A percentile compares a stretch with the other conserved stretches of the same genome.
phyloP scores from a whole-genome alignment of 2,797 vertebrate species.

The Protosalanx chinensis region DNA sequence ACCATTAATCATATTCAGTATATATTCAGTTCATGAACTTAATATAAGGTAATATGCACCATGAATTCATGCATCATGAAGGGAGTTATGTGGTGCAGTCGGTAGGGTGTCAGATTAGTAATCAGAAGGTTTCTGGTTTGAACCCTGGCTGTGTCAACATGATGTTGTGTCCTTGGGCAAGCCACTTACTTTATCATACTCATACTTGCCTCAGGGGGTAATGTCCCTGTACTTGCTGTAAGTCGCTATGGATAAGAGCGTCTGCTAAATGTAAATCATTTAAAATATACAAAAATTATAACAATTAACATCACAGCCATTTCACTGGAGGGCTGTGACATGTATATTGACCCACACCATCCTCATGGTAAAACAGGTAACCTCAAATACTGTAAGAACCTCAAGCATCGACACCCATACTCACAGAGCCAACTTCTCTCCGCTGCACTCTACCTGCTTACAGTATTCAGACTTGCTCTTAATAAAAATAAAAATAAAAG shows the following conservation, averaged over 20 bases:
- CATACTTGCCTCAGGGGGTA: too few relatives aligned
- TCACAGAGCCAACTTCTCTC: constrained; percentile 17
- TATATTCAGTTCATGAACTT: neutral
- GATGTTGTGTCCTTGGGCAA: too few relatives aligned
- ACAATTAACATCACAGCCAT: constrained; percentile 20
- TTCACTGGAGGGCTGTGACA: constrained; percentile 23
- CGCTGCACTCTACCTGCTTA: neutral
- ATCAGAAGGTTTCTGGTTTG: too few relatives aligned
- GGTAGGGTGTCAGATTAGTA: too few relatives aligned
- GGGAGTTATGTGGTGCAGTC: too few relatives aligned
- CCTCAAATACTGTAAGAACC: constrained; percentile 25
- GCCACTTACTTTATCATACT: too few relatives aligned
- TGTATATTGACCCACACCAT: constrained; percentile 5
- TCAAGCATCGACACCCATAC: neutral
- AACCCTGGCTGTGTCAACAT: too few relatives aligned
- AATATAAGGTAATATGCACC: neutral
- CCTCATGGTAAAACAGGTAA: constrained; percentile 18
- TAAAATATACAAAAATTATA: neutral
- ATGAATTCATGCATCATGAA: neutral
- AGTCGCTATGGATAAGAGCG: too few relatives aligned
- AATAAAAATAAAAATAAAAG: neutral
- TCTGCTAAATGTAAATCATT: too few relatives aligned
- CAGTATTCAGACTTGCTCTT: constrained; percentile 35
- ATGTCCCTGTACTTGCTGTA: too few relatives aligned
- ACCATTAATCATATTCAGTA: too few relatives aligned